Evolutionary conservation across 2,113 vertebrate species (phyloP).

Genomic region (Platysternon megacephalum): DNA sequence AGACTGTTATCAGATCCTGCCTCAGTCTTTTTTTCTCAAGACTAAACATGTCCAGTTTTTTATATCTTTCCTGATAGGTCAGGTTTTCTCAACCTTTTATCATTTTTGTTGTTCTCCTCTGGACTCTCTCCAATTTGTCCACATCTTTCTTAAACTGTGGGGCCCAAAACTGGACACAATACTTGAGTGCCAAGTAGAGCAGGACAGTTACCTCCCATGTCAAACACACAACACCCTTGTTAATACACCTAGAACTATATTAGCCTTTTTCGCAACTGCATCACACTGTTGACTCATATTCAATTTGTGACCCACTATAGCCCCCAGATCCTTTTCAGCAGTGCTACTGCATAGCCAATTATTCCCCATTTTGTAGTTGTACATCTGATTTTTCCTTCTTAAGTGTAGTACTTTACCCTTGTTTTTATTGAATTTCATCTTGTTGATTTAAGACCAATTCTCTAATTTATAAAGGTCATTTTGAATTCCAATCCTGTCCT

Average conservation of each 20-base stretch:
- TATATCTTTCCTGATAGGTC: neutral
- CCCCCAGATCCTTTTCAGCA: neutral
- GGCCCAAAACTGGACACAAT: neutral
- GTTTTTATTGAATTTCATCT: neutral
- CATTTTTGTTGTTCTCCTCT: neutral
- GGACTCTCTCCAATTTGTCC: neutral
- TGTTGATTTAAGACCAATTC: neutral
- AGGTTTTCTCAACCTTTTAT: neutral
- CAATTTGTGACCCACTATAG: neutral
- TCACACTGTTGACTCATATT: neutral
- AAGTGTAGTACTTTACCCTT: neutral
- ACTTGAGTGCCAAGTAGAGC: neutral
- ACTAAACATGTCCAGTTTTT: neutral
- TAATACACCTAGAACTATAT: neutral
- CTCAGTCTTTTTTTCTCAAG: neutral
- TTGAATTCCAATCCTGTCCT: neutral
- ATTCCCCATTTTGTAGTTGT: neutral
- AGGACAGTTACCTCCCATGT: no score
- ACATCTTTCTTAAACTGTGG: neutral
- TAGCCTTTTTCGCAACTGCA: neutral
- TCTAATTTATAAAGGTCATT: neutral
- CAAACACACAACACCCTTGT: neutral
- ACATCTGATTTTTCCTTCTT: neutral
- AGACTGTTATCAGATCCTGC: neutral
- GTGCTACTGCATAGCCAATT: neutral